Conservation (phyloP, 1,140 invertebrate genomes). For the Drosophila albomicans region DNA sequence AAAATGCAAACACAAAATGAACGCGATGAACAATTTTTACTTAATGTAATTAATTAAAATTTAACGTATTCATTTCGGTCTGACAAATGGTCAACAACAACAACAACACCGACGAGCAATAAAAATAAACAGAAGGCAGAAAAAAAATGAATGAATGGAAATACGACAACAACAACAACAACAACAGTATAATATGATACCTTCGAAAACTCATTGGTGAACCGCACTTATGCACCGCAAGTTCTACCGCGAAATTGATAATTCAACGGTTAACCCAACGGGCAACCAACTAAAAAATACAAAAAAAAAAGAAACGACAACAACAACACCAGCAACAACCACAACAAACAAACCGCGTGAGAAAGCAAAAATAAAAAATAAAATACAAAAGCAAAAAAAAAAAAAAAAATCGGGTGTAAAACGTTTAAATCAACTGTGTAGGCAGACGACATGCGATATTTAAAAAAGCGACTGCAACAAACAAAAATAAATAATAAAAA, state of each 20-base stretch:
- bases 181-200: slow-evolving; percentile 69
- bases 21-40: slow-evolving; percentile 65
- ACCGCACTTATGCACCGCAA: slow-evolving; percentile 84
- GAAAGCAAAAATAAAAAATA: slow-evolving; percentile 31
- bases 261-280: slow-evolving; percentile 83
- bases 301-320: slow-evolving; percentile 20
- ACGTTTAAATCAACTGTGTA: slow-evolving; percentile 73
- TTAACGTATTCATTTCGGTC: slow-evolving; percentile 73
- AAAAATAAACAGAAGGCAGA: slow-evolving; percentile 39
- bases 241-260: slow-evolving; percentile 84
- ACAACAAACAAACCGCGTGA: slow-evolving; percentile 27
- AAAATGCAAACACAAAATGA: slow-evolving; percentile 50
- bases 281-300: slow-evolving; percentile 68
- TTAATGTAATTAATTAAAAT: slow-evolving; percentile 81
- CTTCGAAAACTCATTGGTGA: slow-evolving; percentile 83
- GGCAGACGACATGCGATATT: slow-evolving; percentile 33
- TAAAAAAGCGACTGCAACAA: slow-evolving; percentile 39
- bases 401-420: slow-evolving; percentile 59
- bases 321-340: slow-evolving; percentile 14
- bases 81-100: slow-evolving; percentile 47
- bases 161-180: slow-evolving; percentile 15
- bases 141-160: slow-evolving; percentile 8
- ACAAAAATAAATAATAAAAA: slow-evolving; percentile 6
- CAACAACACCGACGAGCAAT: slow-evolving; percentile 37
- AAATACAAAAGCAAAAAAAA: slow-evolving; percentile 34